These are phyloP conservation scores for Pteromalus puparum DNA, from an alignment of 1,140 invertebrate species.

Conservation along the genomic window DNA sequence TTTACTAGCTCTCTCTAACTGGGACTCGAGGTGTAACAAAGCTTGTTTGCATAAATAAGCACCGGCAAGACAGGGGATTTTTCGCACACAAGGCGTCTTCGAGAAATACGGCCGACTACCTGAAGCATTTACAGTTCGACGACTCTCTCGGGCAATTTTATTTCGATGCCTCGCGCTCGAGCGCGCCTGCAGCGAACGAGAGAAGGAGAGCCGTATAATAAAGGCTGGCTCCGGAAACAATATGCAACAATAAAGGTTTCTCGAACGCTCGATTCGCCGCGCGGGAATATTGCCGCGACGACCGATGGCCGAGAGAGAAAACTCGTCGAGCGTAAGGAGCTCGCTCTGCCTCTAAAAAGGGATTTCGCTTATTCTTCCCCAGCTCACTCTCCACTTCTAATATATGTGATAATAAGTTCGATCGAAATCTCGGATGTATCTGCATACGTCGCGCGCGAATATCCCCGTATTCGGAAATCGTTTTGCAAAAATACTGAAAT, in stretches of 20 bases:
- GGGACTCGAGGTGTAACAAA: not conserved
- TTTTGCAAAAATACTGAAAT: not conserved
- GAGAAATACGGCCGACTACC: conserved; percentile 2
- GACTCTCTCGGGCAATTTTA: conserved; percentile 58
- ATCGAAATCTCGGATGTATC: conserved; percentile 66
- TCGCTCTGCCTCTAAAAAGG: not conserved
- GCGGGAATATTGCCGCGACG: conserved; percentile 25
- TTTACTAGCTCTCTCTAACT: no score
- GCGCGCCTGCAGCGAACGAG: not conserved
- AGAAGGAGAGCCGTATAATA: conserved; percentile 49
- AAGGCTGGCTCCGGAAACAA: conserved; percentile 63
- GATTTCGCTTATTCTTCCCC: not conserved
- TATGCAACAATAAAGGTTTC: conserved; percentile 70
- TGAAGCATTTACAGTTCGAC: conserved; percentile 37
- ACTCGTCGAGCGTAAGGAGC: not conserved
- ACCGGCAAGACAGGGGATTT: not conserved
- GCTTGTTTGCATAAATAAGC: conserved; percentile 30
- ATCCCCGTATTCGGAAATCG: conserved; percentile 52
- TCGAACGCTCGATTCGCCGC: conserved; percentile 64
- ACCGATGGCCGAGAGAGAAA: not conserved
- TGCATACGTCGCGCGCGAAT: no score
- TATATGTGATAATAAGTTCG: conserved; percentile 71
- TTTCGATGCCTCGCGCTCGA: conserved; percentile 56
- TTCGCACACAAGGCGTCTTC: not conserved
- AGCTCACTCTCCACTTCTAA: conserved; percentile 69